Evolutionary conservation across 2,888 invertebrate genomes (phyloP), one percentile per base, ranked within the genome.

Genomic region (Theretra japonica): DNA sequence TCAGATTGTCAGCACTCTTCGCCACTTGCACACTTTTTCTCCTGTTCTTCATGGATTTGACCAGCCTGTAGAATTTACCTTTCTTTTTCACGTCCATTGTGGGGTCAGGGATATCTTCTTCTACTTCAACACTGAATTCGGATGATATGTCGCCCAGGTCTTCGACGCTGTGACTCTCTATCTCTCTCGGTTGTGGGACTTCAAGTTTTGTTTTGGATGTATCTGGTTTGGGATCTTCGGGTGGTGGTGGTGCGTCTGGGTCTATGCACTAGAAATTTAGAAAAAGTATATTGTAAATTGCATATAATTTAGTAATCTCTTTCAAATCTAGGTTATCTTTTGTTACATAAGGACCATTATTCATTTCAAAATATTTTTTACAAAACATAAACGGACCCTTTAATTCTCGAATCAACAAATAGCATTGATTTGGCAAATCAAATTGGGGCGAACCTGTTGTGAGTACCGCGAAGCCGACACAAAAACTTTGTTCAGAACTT

Each of bases 21-120:
- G 94, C 93, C 0, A 94, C 92, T 78, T 93, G 93, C 6, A 94
- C 94, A 77, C 94, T 94, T 88, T 94, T 94, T 77, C 93, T 85
- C 73, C 94, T 87, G 73, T 93, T 94, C 78, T 94, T 94, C 94
- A 94, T 94, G 0, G 93, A 91, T 75, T 94, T 94, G 0, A 94
- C 94, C 19, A 94, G 85, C 72, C 86, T 92, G 77, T 94, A 94
- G 77, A 94, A 94, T 71, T 94, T 94, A 0, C 94, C 94, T 73
- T 86, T 91, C 75, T 92, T 93, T 75, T 94, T 94, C 0, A 91
- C 88, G 68, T 93, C 92, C 59, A 86, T 82, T 2, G 79, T 77
- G 5, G 87, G 80, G 33, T 92, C 92, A 2, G 88, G 76, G 0
- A 87, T 78, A 53, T 94, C 94, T 68, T 90, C 91, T 75, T 94